Evolutionary conservation across 2,888 invertebrate genomes (phyloP), one percentile per base, ranked within the genome.

Genomic region (Octonoba sinensis): DNA sequence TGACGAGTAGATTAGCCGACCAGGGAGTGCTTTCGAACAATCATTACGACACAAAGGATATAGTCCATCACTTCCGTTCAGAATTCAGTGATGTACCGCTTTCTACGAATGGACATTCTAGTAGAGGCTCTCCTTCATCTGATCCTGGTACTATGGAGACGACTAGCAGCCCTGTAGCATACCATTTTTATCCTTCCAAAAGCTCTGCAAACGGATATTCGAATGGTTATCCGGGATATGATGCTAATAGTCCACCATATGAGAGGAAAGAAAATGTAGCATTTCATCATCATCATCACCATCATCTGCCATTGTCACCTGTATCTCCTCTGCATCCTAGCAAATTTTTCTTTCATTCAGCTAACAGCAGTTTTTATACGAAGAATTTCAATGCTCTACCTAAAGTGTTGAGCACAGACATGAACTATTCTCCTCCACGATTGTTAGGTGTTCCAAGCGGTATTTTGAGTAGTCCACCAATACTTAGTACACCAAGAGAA

Each of bases 241-340:
- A 81, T 75, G 82, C 83, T 12, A 81, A 84, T 3, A 83, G 84
- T 22, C 84, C 85, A 36, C 75, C 84, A 3, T 77, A 76, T n/a
- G 84, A 84, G 51, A 62, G 83, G 46, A 85, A 85, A 70, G 85
- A 84, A 49, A 83, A 75, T 15, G 70, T 76, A 15, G 71, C 62
- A 13, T 73, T 74, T 24, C 74, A 66, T 22, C 82, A 78, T 24
- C 86, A 85, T 16, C 85, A 85, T 18, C 85, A 86, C 15, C 82
- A 82, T 47, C 83, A 83, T 18, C 67, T 86, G 13, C 86, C 86
- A 15, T 59, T 86, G 54, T 86, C 86, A n/a, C 86, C 86, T 3
- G 83, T 86, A 11, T 86, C 86, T 6, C 86, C 86, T 0, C 71
- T 86, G 22, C 86, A 86, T 20, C 85, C 84, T 73, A 64, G 83